Conservation (phyloP, 2,113 vertebrate genomes). For the Cyprinodon variegatus region DNA sequence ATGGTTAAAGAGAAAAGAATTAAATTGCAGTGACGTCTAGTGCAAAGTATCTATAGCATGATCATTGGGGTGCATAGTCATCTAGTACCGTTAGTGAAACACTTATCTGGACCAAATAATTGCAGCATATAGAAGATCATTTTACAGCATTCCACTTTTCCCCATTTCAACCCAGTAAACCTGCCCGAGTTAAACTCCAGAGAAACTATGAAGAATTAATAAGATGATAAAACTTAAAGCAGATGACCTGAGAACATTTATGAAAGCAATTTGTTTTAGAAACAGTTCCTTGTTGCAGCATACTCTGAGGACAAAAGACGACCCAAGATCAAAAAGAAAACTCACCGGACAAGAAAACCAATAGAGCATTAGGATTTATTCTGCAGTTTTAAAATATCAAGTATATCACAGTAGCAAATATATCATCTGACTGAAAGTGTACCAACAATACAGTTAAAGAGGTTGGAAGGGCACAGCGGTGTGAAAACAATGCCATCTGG, state of each 20-base stretch:
- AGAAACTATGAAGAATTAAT: too few species aligned
- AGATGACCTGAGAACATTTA: background rate
- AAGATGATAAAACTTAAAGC: too few species aligned
- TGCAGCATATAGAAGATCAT: too few species aligned
- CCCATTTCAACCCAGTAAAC: too few species aligned
- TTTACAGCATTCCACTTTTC: too few species aligned
- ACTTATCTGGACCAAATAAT: too few species aligned
- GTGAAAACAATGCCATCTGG: background rate
- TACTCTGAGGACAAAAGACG: background rate
- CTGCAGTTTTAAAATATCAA: constrained; percentile 27
- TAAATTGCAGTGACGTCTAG: background rate
- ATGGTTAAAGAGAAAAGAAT: too few species aligned
- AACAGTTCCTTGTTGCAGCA: background rate
- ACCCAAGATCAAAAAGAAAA: background rate
- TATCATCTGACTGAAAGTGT: constrained; percentile 27
- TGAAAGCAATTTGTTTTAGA: background rate
- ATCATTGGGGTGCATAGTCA: too few species aligned
- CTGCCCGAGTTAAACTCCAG: too few species aligned
- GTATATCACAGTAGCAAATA: constrained; percentile 24
- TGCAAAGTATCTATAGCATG: too few species aligned
- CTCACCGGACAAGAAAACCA: background rate
- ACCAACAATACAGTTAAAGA: constrained; percentile 37
- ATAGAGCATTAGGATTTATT: constrained; percentile 61
- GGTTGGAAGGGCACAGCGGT: background rate
- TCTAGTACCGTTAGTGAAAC: too few species aligned